phyloP scores from a whole-genome alignment of 2,113 vertebrate genomes.

The Microcebus murinus region DNA sequence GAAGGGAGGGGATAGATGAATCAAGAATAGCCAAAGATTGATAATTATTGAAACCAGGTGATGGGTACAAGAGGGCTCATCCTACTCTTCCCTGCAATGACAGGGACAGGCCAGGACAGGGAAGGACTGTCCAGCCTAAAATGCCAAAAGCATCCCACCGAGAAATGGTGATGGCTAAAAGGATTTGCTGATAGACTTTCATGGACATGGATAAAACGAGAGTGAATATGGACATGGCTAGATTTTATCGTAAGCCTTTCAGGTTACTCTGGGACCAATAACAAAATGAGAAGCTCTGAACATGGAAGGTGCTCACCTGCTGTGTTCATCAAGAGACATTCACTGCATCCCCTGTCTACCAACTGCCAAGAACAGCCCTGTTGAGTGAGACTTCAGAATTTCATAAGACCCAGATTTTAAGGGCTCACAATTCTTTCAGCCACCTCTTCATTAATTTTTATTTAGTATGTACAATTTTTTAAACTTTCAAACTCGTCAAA shows the following conservation, averaged over 20 bases:
- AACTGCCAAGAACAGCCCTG: background rate
- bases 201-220: background rate
- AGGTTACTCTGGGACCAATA: background rate
- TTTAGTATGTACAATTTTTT: background rate
- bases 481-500: constrained; percentile 36
- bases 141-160: background rate
- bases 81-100: background rate
- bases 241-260: background rate
- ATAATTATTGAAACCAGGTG: background rate
- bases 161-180: background rate
- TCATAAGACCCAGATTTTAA: background rate
- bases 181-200: background rate
- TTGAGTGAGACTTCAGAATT: background rate
- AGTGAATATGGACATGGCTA: background rate
- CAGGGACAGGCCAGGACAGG: background rate
- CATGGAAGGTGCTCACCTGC: background rate
- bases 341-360: background rate
- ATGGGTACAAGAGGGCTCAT: background rate
- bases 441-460: background rate
- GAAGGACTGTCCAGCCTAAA: background rate
- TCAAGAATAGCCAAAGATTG: background rate
- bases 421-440: background rate
- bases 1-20: accelerated
- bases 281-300: background rate
- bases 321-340: accelerated